Evolutionary conservation across 2,113 vertebrate genomes (phyloP).

Genomic region (Rafetus swinhoei): DNA sequence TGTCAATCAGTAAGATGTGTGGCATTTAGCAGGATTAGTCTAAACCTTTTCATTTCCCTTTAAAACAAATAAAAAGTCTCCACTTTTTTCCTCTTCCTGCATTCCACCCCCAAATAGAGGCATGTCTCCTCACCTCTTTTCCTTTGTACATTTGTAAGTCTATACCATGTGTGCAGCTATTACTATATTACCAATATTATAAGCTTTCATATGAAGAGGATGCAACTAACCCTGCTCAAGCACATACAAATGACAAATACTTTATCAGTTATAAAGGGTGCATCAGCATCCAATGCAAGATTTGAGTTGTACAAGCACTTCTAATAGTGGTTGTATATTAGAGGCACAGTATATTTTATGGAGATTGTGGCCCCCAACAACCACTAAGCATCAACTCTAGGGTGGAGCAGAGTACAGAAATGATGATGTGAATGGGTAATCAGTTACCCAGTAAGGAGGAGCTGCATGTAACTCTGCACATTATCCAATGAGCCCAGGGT

Average conservation of each 20-base stretch:
- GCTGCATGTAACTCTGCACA: too few species aligned
- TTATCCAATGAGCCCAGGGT: too few species aligned
- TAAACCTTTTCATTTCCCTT: neutral
- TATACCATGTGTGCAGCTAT: neutral
- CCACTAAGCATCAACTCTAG: neutral
- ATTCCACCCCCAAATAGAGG: neutral
- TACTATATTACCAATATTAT: too few species aligned
- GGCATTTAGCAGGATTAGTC: conserved; percentile 71
- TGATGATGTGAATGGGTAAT: neutral
- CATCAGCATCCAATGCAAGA: too few species aligned
- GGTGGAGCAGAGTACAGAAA: neutral
- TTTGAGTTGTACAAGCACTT: neutral
- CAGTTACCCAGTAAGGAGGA: too few species aligned
- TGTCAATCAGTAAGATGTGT: conserved; percentile 60
- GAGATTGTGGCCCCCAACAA: conserved; percentile 44
- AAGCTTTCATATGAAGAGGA: neutral
- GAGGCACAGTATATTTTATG: rapidly evolving
- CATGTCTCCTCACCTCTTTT: neutral
- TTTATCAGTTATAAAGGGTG: too few species aligned
- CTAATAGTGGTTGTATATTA: neutral
- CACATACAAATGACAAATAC: too few species aligned
- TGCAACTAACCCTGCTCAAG: neutral
- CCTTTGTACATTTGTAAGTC: neutral
- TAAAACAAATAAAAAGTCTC: too few species aligned
- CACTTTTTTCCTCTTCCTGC: neutral